Conservation (phyloP, 2,888 invertebrate species). For the Bursaphelenchus okinawaensis region DNA sequence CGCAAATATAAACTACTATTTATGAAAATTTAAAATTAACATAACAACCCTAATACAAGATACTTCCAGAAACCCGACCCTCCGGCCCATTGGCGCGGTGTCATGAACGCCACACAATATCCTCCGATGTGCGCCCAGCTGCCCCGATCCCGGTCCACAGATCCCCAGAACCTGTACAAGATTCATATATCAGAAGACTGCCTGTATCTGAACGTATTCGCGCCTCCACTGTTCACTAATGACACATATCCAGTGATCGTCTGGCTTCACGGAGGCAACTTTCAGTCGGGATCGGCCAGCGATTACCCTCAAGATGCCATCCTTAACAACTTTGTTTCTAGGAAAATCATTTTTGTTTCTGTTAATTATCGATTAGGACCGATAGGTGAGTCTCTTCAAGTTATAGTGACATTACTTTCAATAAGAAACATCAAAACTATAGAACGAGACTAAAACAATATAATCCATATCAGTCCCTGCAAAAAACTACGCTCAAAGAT, state of each 20-base stretch:
- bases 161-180: constrained; percentile 38
- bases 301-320: constrained; percentile 38
- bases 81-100: constrained; percentile 56
- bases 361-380: constrained; percentile 88
- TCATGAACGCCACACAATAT: constrained; percentile 58
- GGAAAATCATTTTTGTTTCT: constrained; percentile 84
- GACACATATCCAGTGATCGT: constrained; percentile 79
- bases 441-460: too few species aligned
- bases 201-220: constrained; percentile 65
- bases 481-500: neutral
- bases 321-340: constrained; percentile 61
- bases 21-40: too few species aligned
- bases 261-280: constrained; percentile 90
- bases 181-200: constrained; percentile 63
- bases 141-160: constrained; percentile 25
- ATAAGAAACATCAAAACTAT: too few species aligned
- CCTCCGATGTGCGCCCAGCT: constrained; percentile 38
- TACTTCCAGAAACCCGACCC: constrained; percentile 48
- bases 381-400: constrained; percentile 68
- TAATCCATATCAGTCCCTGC: too few species aligned
- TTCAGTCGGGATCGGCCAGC: constrained; percentile 68
- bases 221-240: constrained; percentile 65
- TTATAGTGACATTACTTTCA: too few species aligned
- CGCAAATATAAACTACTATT: too few species aligned
- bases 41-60: too few species aligned